Evolutionary conservation across 1,140 invertebrate species (phyloP), one percentile per base, ranked within the genome.

Genomic region (Apis florea): DNA sequence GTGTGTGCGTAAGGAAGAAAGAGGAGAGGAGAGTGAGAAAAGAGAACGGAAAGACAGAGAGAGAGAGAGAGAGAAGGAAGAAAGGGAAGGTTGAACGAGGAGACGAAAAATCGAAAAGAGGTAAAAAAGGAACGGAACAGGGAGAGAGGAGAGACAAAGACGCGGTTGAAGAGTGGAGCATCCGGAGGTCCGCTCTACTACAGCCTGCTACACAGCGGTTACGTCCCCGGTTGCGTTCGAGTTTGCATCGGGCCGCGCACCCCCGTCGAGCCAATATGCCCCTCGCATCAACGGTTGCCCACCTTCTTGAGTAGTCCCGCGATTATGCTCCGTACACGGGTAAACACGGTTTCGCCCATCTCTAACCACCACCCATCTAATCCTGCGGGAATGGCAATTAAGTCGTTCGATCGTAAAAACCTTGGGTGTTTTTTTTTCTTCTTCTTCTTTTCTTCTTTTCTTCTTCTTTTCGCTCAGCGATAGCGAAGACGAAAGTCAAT

Each of bases 191-290:
- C 91, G 91, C 90, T 64, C 90, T 87, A n/a, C n/a, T n/a, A n/a
- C n/a, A n/a, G n/a, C n/a, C 90, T 64, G 61, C 63, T 79, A 74
- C 69, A 75, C 85, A 70, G 85, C 70, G 85, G 85, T 73, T 79
- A 76, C 87, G 87, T 85, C 81, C 82, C 74, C 82, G 87, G 88
- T 91, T 83, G 88, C 88, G 83, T 85, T 87, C 79, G 88, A 83
- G 89, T 88, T 90, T 88, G 89, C 87, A 87, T 87, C 87, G 86
- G 5, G 77, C 80, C 85, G 77, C 80, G 84, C 85, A 86, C 86
- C 90, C 91, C 92, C 92, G 92, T 89, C 86, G 92, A 89, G 92
- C 91, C 92, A 93, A 93, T 93, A 93, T 93, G 92, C 92, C 91
- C 89, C 79, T 87, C 88, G 90, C 90, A 89, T 92, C 90, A 92